Evolutionary conservation across 2,888 invertebrate species (phyloP).

Genomic region (Epistrophe eligans): DNA sequence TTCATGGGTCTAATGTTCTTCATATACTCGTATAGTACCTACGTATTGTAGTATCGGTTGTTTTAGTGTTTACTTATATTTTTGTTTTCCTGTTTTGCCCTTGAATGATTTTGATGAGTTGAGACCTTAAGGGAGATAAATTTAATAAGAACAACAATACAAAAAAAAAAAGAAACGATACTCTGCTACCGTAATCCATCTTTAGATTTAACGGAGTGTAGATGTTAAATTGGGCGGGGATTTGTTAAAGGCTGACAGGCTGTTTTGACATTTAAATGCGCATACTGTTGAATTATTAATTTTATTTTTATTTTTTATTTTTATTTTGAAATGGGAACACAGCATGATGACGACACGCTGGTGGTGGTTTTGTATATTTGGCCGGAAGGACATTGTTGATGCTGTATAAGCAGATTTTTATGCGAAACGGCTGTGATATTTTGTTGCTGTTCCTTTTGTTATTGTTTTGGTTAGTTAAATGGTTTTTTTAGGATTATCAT

Average conservation of each 20-base stretch:
- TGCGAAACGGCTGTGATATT: slow-evolving; percentile 25
- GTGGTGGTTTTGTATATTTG: slow-evolving; percentile 37
- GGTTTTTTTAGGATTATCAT: slow-evolving; percentile 24
- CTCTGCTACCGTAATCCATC: slow-evolving; percentile 46
- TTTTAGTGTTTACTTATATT: slow-evolving; percentile 29
- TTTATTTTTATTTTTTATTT: slow-evolving; percentile 2
- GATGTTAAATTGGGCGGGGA: slow-evolving; percentile 67
- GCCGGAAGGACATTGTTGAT: slow-evolving; percentile 14
- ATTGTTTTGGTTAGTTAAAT: slow-evolving; percentile 39
- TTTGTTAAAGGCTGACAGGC: slow-evolving; percentile 57
- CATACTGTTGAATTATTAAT: slow-evolving; percentile 62
- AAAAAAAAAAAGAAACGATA: not conserved
- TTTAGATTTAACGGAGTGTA: slow-evolving; percentile 51
- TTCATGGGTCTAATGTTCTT: slow-evolving; percentile 49
- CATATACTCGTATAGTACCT: not conserved
- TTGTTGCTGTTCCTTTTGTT: slow-evolving; percentile 3
- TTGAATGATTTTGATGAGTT: slow-evolving; percentile 41
- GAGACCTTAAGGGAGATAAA: slow-evolving; percentile 41
- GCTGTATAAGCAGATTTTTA: slow-evolving; percentile 33
- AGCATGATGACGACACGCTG: not conserved
- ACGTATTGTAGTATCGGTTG: no score
- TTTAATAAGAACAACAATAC: slow-evolving; percentile 33
- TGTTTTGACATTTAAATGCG: slow-evolving; percentile 60
- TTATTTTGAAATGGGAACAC: slow-evolving; percentile 8
- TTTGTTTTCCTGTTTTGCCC: slow-evolving; percentile 11